phyloP scores from a whole-genome alignment of 2,113 vertebrate genomes.

The Henicopernis longicauda region DNA sequence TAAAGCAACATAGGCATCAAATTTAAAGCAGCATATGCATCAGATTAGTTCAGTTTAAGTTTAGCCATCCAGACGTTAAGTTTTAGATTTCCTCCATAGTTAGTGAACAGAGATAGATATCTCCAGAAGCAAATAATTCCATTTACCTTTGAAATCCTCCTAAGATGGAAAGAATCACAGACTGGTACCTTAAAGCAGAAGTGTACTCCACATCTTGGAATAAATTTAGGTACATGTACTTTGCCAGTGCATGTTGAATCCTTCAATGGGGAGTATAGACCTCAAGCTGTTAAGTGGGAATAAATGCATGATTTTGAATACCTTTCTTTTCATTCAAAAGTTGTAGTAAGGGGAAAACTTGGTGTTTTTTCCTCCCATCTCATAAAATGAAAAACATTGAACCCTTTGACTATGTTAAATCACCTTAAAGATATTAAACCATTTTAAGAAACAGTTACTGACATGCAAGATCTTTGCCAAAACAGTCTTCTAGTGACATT shows the following conservation, averaged over 20 bases:
- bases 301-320: neutral
- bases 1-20: neutral
- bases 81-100: neutral
- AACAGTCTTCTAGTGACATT: neutral
- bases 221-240: neutral
- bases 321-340: neutral
- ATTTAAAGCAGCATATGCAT: neutral
- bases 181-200: neutral
- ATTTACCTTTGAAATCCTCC: neutral
- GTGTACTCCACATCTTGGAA: neutral
- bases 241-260: neutral
- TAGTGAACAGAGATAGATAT: neutral
- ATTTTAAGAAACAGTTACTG: constrained; percentile 11
- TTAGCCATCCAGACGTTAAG: neutral
- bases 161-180: neutral
- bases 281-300: neutral
- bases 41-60: neutral
- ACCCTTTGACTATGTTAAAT: neutral
- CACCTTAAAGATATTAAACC: neutral
- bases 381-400: neutral
- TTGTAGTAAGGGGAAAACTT: neutral
- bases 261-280: rapidly evolving
- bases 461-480: neutral
- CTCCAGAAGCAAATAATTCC: neutral
- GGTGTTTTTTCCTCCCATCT: neutral